Base-by-base conservation (phyloP, 2,797 vertebrate species). In the Darevskia mixta region DNA sequence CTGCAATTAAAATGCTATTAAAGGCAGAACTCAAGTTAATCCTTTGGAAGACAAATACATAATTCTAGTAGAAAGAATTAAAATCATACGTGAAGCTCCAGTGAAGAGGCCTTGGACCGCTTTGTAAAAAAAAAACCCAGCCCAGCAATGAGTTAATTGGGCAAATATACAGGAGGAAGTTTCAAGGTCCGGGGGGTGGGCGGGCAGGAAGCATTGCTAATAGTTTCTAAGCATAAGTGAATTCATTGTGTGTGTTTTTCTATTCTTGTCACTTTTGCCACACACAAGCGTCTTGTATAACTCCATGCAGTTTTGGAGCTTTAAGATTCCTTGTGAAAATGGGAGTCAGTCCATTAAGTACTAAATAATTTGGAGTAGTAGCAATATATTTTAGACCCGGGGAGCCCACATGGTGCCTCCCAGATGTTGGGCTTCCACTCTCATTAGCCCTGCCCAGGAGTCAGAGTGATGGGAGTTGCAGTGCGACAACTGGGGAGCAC, bases 1-100 rank as follows among this genome's bases (percentile, higher is more conserved):
- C 20, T 32, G 9, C 38, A 75, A 8, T 77, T 77, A 76, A 87
- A 82, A 80, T 85, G 55, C 2, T 18, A 87, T 55, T 83, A 77
- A 43, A 43, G 2, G 41, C 8, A 55, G 20, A 80, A 87, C 2
- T 83, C 45, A 35, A 61, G 10, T 3, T 25, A 45, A 77, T 66
- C 67, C 67, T 23, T 27, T 45, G n/a, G 13, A 38, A 82, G 79
- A 64, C 23, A 82, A 67, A 77, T 23, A 32, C 38, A 25, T 38
- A 79, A 6, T 61, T 76, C 13, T 8, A 61, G 5, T n/a, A 20
- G 58, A 80, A 64, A 2, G 43, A 85, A 15, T 75, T 75, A 66
- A 88, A 75, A 79, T 73, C 17, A 5, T 85, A 9, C 27, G 4
- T 23, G 41, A 38, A 43, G 8, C 20, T 71, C 25, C n/a, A 79